Evolutionary conservation across 1,140 invertebrate genomes (phyloP), one percentile per base, ranked within the genome.

Genomic region (Copidosoma floridanum): DNA sequence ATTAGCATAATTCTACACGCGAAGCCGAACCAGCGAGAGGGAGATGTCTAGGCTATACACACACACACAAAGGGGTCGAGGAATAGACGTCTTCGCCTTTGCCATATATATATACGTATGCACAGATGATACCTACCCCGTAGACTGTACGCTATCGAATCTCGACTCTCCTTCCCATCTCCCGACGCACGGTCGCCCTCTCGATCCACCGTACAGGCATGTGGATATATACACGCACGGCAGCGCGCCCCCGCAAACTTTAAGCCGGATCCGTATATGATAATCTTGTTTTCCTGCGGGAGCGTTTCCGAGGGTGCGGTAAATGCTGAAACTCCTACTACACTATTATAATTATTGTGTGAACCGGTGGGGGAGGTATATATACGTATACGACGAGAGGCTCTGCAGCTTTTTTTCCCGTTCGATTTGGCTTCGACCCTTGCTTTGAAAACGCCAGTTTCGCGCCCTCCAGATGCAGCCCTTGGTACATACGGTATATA

Each of bases 201-300:
- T 10, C 40, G 18, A 1, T 18, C 40, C 7, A 8, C 0, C 52
- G 2, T 27, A 10, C 26, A 2, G 23, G 10, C 38, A 4, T n/a
- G 18, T 41, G 44, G 21, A 21, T 21, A 7, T 44, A 59, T 27
- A 38, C 40, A 59, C 40, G 37, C 27, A n/a, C 29, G 7, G 24
- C 48, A 11, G 16, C 27, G 37, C 26, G 4, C 21, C 3, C 16
- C 48, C 40, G 29, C 48, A 18, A 59, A 52, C 48, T 59, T 52
- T 59, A 59, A 59, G 48, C 40, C 41, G 57, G 48, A 59, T 59
- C 48, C 21, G 57, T 52, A n/a, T n/a, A 59, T 59, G 57, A 59
- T 59, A 59, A 59, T 59, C 57, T 59, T 59, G 57, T 59, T 59
- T 52, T 37, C 37, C 38, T 29, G n/a, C 35, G 8, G 46, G n/a